Conservation (phyloP, 2,888 invertebrate genomes). For the Nesidiocoris tenuis region DNA sequence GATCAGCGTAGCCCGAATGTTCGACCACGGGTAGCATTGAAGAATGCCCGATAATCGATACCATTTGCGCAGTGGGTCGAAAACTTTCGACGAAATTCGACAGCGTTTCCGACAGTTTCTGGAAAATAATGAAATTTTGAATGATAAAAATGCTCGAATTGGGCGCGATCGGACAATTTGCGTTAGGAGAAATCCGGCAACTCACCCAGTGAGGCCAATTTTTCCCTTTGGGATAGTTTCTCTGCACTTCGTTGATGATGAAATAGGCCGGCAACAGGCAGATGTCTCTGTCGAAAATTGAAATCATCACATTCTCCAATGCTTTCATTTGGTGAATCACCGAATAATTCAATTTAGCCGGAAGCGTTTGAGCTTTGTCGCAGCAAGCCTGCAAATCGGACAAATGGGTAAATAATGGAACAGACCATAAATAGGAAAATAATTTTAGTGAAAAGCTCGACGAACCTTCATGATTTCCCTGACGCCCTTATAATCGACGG, state of each 20-base stretch:
- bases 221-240: slow-evolving; percentile 76
- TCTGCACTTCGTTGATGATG: slow-evolving; percentile 91
- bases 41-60: slow-evolving; percentile 85
- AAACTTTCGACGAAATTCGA: slow-evolving; percentile 91
- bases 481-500: slow-evolving; percentile 94
- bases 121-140: slow-evolving; percentile 51
- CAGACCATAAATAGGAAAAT: no score
- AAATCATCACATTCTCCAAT: slow-evolving; percentile 76
- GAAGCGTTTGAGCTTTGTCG: slow-evolving; percentile 83
- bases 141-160: neutral
- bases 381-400: slow-evolving; percentile 73
- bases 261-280: slow-evolving; percentile 92
- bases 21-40: slow-evolving; percentile 93
- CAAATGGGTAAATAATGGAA: no score
- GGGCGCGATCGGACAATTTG: neutral
- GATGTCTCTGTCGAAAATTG: slow-evolving; percentile 88
- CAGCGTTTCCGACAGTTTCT: slow-evolving; percentile 82
- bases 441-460: no score
- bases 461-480: slow-evolving; percentile 85
- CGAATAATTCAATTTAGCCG: slow-evolving; percentile 74
- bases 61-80: slow-evolving; percentile 91
- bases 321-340: slow-evolving; percentile 79
- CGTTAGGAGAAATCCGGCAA: neutral
- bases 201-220: slow-evolving; percentile 82
- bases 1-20: slow-evolving; percentile 86